Base-by-base conservation (phyloP, 1,140 invertebrate genomes). In the Drosophila willistoni region DNA sequence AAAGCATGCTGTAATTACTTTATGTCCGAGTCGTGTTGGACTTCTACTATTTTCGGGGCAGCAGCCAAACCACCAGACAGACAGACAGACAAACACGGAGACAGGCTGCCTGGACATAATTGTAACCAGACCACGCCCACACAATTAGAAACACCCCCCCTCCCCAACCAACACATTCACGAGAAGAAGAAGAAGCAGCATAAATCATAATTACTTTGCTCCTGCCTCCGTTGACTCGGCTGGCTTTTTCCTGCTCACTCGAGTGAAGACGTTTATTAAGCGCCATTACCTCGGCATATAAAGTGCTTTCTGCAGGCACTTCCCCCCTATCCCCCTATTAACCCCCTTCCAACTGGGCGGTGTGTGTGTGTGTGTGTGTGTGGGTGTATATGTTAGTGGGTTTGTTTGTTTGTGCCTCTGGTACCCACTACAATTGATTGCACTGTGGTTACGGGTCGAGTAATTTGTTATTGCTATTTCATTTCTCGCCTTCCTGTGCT, bases 191-290 rank as follows among this genome's bases (percentile, higher is more conserved):
- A 62, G 29, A 29, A 29, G 79, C 82, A 29, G 79, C 82, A 85
- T 85, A 85, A 85, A 85, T 85, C 82, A 85, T 85, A 85, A 85
- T 85, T 85, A 85, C 78, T 81, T 75, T 10, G 34, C 39, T 44
- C n/a, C 22, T 78, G 44, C 9, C 56, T 64, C 51, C 41, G 34
- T 51, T 36, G 55, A 60, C 41, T 47, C 42, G 61, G n/a, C 41
- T 42, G 9, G 17, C 57, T 63, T 39, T 41, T 33, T 36, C 36
- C 44, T 39, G 77, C 81, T 70, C 81, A 81, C 78, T 85, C 71
- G 78, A 85, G 73, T 85, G 71, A 85, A 85, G 82, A 85, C 82
- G 81, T 85, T 85, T 85, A 85, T 85, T 85, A 85, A 77, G 82
- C 82, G 82, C 78, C 82, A 85, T 85, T 85, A 85, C 74, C 77